Conservation (phyloP, 2,113 vertebrate species). For the Henicopernis longicauda region DNA sequence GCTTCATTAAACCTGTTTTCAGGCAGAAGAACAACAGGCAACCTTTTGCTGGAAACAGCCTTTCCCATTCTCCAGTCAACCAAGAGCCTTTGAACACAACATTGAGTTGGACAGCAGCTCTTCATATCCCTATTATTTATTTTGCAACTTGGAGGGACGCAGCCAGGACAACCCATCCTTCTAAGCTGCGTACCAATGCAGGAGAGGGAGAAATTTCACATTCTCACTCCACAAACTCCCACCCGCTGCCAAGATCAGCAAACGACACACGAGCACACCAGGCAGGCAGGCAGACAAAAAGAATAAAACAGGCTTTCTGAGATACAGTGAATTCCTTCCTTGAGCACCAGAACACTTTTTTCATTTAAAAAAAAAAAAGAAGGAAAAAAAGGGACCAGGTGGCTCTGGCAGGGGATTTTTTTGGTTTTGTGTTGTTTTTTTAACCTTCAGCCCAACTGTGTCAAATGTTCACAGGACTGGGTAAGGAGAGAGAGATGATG, state of each 20-base stretch:
- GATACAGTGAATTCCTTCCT: neutral
- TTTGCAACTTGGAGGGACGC: neutral
- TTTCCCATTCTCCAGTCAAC: neutral
- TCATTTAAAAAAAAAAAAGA: neutral
- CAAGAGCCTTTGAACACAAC: neutral
- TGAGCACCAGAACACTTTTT: neutral
- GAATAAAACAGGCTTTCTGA: neutral
- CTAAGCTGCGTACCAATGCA: neutral
- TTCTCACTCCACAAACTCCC: neutral
- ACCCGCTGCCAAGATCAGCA: neutral
- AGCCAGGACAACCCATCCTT: neutral
- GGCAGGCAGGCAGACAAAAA: neutral
- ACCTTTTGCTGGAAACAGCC: neutral
- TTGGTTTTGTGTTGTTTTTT: neutral
- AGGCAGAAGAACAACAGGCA: neutral
- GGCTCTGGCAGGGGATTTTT: neutral
- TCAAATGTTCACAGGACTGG: neutral
- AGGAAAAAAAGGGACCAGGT: neutral
- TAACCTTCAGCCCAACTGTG: neutral
- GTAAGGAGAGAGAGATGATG: neutral
- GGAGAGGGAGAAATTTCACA: neutral
- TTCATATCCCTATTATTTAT: neutral
- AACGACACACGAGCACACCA: neutral
- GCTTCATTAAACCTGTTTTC: conserved; percentile 11
- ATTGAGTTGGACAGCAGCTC: neutral